These are phyloP conservation scores for Aphrocallistes beatrix DNA, from an alignment of 37 sponge, comb jelly and placozoan species.

Conservation along the genomic window DNA sequence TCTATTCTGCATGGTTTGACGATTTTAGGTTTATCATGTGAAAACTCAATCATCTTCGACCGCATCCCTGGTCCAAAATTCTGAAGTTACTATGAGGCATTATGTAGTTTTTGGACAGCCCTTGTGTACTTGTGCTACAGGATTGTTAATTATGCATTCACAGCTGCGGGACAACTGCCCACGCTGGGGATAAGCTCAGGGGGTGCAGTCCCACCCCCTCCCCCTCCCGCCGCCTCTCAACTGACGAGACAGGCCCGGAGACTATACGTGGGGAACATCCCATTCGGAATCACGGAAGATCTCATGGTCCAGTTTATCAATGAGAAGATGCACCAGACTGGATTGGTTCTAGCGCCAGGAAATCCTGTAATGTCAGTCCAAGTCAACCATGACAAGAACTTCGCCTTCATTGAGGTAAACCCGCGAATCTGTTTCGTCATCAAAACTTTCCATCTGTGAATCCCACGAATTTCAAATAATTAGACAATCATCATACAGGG, in stretches of 20 bases:
- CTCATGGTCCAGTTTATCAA: slow-evolving; percentile 85
- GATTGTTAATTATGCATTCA: too few species aligned
- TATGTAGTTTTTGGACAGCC: not conserved
- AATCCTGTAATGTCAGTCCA: slow-evolving; percentile 87
- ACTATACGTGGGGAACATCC: slow-evolving; percentile 97
- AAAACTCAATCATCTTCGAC: too few species aligned
- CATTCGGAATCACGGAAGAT: slow-evolving; percentile 95
- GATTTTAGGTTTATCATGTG: too few species aligned
- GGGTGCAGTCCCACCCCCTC: slow-evolving; percentile 75
- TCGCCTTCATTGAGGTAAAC: slow-evolving; percentile 91
- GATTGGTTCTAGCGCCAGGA: slow-evolving; percentile 72
- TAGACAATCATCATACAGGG: not conserved
- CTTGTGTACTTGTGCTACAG: too few species aligned
- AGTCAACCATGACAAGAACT: slow-evolving; percentile 98
- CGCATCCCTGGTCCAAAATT: too few species aligned
- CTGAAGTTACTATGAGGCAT: too few species aligned
- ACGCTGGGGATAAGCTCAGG: slow-evolving; percentile 64
- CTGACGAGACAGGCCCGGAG: slow-evolving; percentile 92
- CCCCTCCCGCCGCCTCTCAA: slow-evolving; percentile 88
- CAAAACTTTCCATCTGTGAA: too few species aligned
- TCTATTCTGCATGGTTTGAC: too few species aligned
- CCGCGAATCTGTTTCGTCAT: not conserved
- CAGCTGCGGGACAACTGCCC: slow-evolving; percentile 93
- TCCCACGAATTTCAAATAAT: too few species aligned
- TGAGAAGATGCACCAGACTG: slow-evolving; percentile 73